A percentile compares a stretch with the other conserved stretches of the same genome.
phyloP scores from a whole-genome alignment of 2,113 vertebrate genomes.

The Chlamydotis undulata region DNA sequence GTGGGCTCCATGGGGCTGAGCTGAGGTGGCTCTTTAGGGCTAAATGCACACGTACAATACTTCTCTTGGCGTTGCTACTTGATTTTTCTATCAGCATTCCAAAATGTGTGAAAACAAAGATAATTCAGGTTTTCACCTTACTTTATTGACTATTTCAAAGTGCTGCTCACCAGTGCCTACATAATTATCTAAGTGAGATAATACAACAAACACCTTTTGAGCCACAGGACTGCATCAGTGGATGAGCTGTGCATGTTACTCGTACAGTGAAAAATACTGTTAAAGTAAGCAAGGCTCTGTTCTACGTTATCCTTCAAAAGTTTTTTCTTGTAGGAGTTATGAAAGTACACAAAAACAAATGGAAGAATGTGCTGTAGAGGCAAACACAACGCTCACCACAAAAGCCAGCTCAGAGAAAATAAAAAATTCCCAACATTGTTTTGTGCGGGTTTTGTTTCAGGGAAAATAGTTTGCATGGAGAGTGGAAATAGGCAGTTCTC shows the following conservation, averaged over 20 bases:
- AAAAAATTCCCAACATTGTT: background rate
- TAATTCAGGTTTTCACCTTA: slow-evolving; percentile 33
- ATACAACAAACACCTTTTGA: background rate
- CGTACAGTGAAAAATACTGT: background rate
- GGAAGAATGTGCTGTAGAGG: background rate
- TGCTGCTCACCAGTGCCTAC: background rate
- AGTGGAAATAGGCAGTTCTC: background rate
- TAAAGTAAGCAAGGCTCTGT: background rate
- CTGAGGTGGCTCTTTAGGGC: background rate
- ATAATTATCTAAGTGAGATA: slow-evolving; percentile 51
- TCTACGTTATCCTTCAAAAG: background rate
- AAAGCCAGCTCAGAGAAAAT: background rate
- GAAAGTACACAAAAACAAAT: background rate
- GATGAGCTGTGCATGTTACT: background rate
- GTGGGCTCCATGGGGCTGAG: background rate
- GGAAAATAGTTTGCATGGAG: background rate
- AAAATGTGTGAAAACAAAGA: slow-evolving; percentile 44
- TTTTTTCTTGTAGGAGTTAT: background rate
- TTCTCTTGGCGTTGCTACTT: background rate
- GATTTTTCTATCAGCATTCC: background rate
- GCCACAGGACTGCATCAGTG: background rate
- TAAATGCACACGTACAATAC: background rate
- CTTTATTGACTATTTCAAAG: slow-evolving; percentile 31
- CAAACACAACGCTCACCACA: slow-evolving; percentile 11
- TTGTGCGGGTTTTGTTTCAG: background rate